These are phyloP conservation scores for Cantharis rustica DNA, from an alignment of 2,888 invertebrate species.

Conservation along the genomic window DNA sequence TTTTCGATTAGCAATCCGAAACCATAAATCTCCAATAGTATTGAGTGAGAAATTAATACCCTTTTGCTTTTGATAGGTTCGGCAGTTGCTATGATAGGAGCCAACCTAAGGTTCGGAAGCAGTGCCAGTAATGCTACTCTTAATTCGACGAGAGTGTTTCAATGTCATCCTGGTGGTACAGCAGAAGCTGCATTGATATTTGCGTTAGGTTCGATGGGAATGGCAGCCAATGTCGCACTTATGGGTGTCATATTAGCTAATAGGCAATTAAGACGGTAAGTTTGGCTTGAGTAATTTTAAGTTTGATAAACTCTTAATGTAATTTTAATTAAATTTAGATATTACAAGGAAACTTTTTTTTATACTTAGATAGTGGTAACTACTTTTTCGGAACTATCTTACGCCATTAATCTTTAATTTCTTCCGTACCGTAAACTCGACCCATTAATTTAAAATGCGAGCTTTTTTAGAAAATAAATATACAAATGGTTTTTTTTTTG, in stretches of 20 bases:
- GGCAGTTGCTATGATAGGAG: constrained; percentile 79
- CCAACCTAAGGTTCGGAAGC: constrained; percentile 73
- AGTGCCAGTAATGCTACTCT: constrained; percentile 70
- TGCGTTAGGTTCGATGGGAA: constrained; percentile 76
- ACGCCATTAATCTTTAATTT: not conserved
- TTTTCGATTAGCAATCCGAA: not conserved
- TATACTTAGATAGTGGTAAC: not conserved
- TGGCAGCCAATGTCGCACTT: constrained; percentile 79
- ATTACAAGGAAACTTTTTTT: too few species aligned
- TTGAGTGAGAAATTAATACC: not conserved
- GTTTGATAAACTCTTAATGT: not conserved
- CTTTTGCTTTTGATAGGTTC: constrained; percentile 59
- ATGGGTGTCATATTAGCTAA: constrained; percentile 82
- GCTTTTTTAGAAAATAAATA: not conserved
- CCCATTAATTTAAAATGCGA: not conserved
- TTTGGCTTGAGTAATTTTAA: not conserved
- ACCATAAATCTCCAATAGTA: not conserved
- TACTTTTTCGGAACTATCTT: not conserved
- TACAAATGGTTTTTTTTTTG: not conserved
- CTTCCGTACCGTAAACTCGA: not conserved
- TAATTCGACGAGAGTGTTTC: constrained; percentile 72
- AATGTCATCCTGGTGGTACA: constrained; percentile 80
- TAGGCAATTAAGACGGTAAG: constrained; percentile 77
- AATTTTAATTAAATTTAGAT: not conserved
- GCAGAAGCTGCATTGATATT: constrained; percentile 80